These are phyloP conservation scores for Caenorhabditis sp. DNA, from an alignment of 2,888 invertebrate genomes.

Conservation along the genomic window DNA sequence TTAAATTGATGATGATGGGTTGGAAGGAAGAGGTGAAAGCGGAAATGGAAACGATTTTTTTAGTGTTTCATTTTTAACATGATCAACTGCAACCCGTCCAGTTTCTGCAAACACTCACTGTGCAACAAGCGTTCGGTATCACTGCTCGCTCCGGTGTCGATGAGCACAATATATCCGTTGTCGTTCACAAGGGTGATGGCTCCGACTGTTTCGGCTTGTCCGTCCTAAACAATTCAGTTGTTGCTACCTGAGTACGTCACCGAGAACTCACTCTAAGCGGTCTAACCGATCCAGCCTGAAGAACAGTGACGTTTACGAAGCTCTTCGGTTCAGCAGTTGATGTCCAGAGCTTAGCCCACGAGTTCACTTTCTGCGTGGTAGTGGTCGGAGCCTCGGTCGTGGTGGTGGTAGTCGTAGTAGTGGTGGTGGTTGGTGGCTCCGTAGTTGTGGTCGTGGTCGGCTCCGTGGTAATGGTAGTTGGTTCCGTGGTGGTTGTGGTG, in stretches of 20 bases:
- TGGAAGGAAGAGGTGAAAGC: not conserved
- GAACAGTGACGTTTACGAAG: slow-evolving; percentile 73
- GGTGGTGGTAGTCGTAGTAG: slow-evolving; percentile 41
- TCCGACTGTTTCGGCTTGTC: slow-evolving; percentile 73
- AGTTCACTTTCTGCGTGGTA: slow-evolving; percentile 57
- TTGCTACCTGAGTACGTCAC: not conserved
- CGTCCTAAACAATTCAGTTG: slow-evolving; percentile 62
- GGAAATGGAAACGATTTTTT: not conserved
- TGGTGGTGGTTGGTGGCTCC: slow-evolving; percentile 46
- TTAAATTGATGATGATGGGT: not conserved
- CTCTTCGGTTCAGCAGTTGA: slow-evolving; percentile 68
- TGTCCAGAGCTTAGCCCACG: slow-evolving; percentile 75
- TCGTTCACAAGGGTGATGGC: slow-evolving; percentile 76
- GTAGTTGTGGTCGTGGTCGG: slow-evolving; percentile 57
- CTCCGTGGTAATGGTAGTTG: slow-evolving; percentile 40
- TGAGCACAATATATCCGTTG: slow-evolving; percentile 72
- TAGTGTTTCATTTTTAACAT: no score
- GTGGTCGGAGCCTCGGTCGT: slow-evolving; percentile 49
- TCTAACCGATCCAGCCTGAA: slow-evolving; percentile 74
- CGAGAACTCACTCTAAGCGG: slow-evolving; percentile 64
- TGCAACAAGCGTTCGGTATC: slow-evolving; percentile 76
- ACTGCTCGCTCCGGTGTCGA: slow-evolving; percentile 74
- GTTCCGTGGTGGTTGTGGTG: slow-evolving; percentile 44
- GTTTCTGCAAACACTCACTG: slow-evolving; percentile 61
- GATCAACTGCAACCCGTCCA: no score